Evolutionary conservation across 2,888 invertebrate genomes (phyloP).

Genomic region (Suillia variegata): DNA sequence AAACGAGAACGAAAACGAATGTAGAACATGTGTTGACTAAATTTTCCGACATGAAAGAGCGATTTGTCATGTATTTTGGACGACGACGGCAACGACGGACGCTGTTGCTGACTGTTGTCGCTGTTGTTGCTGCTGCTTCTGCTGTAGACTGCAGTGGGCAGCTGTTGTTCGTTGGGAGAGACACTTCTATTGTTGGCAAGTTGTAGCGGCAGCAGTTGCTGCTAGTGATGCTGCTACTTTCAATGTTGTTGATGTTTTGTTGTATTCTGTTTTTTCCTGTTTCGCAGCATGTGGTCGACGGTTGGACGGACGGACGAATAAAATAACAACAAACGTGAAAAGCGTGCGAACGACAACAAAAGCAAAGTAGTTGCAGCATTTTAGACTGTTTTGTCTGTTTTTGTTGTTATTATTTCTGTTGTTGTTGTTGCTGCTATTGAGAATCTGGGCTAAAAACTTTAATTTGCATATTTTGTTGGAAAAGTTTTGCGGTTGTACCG

Average conservation of each 20-base stretch:
- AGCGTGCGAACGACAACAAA: slow-evolving; percentile 14
- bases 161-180: slow-evolving; percentile 4
- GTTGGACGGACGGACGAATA: neutral
- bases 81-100: no score
- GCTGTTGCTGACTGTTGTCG: no score
- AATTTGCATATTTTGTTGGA: slow-evolving; percentile 19
- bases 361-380: slow-evolving; percentile 24
- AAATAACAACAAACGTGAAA: neutral
- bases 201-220: slow-evolving; percentile 10
- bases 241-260: neutral
- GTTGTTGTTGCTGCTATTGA: neutral
- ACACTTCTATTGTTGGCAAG: slow-evolving; percentile 6
- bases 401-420: no score
- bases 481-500: slow-evolving; percentile 6
- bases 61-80: slow-evolving; percentile 20
- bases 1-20: no score
- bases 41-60: slow-evolving; percentile 18
- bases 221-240: neutral
- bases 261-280: neutral
- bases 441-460: slow-evolving; percentile 17
- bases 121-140: neutral
- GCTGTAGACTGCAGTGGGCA: slow-evolving; percentile 5
- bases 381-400: slow-evolving; percentile 8
- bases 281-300: neutral
- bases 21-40: slow-evolving; percentile 19